Conservation (phyloP, 2,113 vertebrate genomes). For the Coptodon bakossiorum region DNA sequence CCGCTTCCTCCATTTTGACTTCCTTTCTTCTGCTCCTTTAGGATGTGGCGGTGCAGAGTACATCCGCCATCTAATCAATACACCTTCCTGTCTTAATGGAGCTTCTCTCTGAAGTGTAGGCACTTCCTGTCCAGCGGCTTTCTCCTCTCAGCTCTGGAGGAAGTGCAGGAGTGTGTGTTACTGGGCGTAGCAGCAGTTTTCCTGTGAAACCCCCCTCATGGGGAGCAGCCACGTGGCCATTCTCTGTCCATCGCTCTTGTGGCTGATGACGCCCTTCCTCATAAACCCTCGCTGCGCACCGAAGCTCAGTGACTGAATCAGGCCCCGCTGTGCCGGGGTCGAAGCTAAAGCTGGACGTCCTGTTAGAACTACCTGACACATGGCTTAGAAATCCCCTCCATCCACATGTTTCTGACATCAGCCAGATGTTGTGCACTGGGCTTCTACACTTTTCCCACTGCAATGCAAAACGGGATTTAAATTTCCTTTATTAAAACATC, state of each 20-base stretch:
- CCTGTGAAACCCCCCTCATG: not conserved
- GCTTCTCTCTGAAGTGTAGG: conserved; percentile 1
- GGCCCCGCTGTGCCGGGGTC: not conserved
- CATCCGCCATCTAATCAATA: conserved; percentile 28
- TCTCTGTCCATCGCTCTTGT: not conserved
- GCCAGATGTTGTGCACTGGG: not conserved
- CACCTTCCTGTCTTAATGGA: conserved; percentile 14
- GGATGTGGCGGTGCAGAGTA: not conserved
- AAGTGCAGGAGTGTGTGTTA: not conserved
- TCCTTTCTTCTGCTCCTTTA: not conserved
- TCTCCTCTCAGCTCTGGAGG: not conserved
- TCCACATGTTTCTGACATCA: not conserved
- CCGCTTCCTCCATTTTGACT: not conserved
- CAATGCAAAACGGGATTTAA: fast-evolving
- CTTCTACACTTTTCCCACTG: not conserved
- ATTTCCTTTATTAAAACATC: not conserved
- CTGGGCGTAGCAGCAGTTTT: not conserved
- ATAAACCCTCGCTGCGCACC: not conserved
- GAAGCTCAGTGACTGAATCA: not conserved
- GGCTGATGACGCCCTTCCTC: not conserved
- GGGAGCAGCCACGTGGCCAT: not conserved
- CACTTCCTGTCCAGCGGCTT: conserved; percentile 8
- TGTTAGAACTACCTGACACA: not conserved
- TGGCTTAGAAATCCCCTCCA: not conserved
- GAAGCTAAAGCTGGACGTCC: not conserved